A percentile compares a stretch with the other conserved stretches of the same genome.
phyloP scores from a whole-genome alignment of 2,797 vertebrate genomes.

The Onychomys torridus region DNA sequence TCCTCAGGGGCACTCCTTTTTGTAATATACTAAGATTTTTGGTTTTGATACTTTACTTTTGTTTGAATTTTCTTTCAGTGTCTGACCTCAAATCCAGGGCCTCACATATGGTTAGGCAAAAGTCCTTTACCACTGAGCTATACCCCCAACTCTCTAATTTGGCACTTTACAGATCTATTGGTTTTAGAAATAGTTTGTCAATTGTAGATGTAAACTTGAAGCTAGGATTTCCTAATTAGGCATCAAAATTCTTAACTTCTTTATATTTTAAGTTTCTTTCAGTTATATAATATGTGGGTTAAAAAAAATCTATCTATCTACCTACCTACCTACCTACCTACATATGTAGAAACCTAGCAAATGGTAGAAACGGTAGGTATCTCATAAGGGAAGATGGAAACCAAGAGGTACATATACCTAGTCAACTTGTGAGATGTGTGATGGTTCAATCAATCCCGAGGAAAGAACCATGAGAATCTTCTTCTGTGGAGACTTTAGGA shows the following conservation, averaged over 20 bases:
- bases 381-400: background rate
- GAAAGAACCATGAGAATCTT: background rate
- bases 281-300: background rate
- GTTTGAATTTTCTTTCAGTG: background rate
- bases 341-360: background rate
- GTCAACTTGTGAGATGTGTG: background rate
- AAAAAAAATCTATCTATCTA: background rate
- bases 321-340: background rate
- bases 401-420: background rate
- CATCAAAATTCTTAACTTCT: slow-evolving; percentile 10
- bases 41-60: background rate
- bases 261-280: background rate
- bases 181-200: background rate
- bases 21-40: background rate
- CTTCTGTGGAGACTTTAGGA: background rate
- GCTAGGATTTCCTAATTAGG: slow-evolving; percentile 18
- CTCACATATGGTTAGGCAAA: background rate
- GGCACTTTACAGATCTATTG: slow-evolving; percentile 9
- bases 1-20: background rate
- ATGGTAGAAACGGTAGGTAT: too few species aligned
- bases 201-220: background rate
- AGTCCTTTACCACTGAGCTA: background rate
- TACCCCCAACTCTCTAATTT: background rate
- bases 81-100: background rate
- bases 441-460: background rate